These are phyloP conservation scores for Salvelinus namaycush DNA, from an alignment of 2,113 vertebrate genomes.

Conservation along the genomic window DNA sequence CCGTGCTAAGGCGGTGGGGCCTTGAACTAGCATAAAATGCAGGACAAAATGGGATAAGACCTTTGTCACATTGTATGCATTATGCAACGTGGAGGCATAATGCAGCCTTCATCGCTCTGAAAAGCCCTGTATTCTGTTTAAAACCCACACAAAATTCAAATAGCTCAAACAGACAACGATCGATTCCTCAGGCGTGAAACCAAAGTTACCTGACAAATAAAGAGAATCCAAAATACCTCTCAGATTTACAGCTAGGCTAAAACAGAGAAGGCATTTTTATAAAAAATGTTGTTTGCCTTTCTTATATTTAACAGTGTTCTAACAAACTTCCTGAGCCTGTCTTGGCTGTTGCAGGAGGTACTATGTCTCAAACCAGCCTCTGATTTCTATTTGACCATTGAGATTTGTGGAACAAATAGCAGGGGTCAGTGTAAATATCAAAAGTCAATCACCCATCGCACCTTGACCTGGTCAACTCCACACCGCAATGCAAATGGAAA, in stretches of 20 bases:
- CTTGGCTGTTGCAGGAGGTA: neutral
- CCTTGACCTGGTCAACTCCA: slow-evolving; percentile 7
- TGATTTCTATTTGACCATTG: neutral
- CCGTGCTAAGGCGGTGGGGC: neutral
- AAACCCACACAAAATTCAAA: neutral
- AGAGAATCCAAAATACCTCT: neutral
- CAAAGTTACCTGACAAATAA: neutral
- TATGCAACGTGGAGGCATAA: neutral
- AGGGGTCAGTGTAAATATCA: neutral
- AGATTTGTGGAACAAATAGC: neutral
- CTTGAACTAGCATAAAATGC: neutral
- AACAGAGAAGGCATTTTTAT: neutral
- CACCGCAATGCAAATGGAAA: neutral
- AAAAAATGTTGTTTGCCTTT: neutral
- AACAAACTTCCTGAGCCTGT: neutral
- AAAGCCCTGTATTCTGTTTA: neutral
- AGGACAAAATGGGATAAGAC: neutral
- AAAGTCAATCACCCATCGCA: neutral
- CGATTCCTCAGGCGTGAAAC: neutral
- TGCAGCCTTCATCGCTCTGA: neutral
- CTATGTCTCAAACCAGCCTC: neutral
- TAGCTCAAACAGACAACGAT: neutral
- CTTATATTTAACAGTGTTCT: neutral
- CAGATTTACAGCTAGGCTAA: neutral
- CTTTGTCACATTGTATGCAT: neutral